Evolutionary conservation across 2,888 invertebrate species (phyloP), one percentile per base, ranked within the genome.

Genomic region (Lepidocyrtinus sp.): DNA sequence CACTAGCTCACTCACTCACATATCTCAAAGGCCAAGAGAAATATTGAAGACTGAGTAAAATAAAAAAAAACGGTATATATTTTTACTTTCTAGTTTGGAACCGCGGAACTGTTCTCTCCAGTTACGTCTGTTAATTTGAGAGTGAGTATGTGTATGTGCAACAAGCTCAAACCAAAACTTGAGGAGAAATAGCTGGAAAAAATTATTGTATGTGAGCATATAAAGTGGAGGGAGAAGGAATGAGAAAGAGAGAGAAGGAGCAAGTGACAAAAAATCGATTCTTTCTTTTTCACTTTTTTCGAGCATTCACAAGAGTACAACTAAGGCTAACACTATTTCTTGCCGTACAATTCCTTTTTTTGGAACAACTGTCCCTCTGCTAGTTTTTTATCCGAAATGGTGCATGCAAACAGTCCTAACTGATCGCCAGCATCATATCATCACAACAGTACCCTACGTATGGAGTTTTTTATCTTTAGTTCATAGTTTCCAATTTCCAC

Each of bases 211-310:
- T 50, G 50, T 50, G 50, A 12, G 50, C 59, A n/a, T 55, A 24
- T 46, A 72, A 67, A 9, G 25, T 5, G 55, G 27, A 55, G n/a
- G 59, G 36, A 26, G 15, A 72, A 36, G 64, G 50, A 72, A 78
- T 61, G 67, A 68, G 68, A 55, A 62, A 68, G 17, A 50, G 50
- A 50, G 68, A 55, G 67, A 68, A 50, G 17, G 50, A 50, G 50
- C 50, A 50, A 50, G 68, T 36, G 72, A 78, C 72, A 68, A 78
- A 78, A 78, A 72, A 78, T 78, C 78, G 78, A 78, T 78, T 72
- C 78, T 45, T 50, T 50, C 50, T 72, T 68, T 50, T 50, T 12
- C 50, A 50, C 26, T 69, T 12, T 69, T 65, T 27, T 65, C 15
- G 36, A 67, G 15, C 50, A 50, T 50, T 50, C 46, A 46, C 45